phyloP scores from a whole-genome alignment of 2,113 vertebrate genomes.

The Pituophis catenifer region DNA sequence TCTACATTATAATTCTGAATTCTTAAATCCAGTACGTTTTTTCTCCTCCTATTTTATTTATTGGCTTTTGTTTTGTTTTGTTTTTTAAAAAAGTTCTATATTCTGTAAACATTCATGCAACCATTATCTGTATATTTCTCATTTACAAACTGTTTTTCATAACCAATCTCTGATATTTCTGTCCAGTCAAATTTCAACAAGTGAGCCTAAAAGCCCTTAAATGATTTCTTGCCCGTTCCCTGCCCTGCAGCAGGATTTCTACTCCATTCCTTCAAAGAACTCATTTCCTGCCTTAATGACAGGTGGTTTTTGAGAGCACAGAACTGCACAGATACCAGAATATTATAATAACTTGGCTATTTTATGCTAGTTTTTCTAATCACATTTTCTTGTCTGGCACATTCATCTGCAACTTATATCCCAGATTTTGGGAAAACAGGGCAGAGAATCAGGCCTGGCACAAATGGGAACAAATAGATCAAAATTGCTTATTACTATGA shows the following conservation, averaged over 20 bases:
- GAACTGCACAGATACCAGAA: background rate
- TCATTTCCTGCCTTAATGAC: slow-evolving; percentile 7
- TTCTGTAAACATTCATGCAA: background rate
- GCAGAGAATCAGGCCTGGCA: background rate
- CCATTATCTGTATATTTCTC: background rate
- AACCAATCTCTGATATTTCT: background rate
- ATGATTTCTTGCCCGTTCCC: slow-evolving; percentile 8
- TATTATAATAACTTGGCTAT: background rate
- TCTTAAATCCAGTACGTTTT: background rate
- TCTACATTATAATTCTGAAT: background rate
- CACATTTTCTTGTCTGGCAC: slow-evolving; percentile 22
- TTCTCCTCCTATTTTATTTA: background rate
- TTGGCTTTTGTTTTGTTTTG: background rate
- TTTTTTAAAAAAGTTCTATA: background rate
- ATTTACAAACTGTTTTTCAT: background rate
- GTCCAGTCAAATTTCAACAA: slow-evolving; percentile 15
- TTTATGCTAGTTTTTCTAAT: background rate
- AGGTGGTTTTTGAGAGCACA: slow-evolving; percentile 4
- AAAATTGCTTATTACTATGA: background rate
- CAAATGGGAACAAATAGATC: background rate
- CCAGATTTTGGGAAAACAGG: background rate
- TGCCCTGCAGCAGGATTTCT: slow-evolving; percentile 16
- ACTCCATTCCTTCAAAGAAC: slow-evolving; percentile 16
- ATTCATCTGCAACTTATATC: background rate
- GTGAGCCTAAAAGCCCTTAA: background rate